Percentiles rank a stretch among this genome's conserved stretches.
Conservation (phyloP, 2,797 vertebrate species). For the Natrix natrix region DNA sequence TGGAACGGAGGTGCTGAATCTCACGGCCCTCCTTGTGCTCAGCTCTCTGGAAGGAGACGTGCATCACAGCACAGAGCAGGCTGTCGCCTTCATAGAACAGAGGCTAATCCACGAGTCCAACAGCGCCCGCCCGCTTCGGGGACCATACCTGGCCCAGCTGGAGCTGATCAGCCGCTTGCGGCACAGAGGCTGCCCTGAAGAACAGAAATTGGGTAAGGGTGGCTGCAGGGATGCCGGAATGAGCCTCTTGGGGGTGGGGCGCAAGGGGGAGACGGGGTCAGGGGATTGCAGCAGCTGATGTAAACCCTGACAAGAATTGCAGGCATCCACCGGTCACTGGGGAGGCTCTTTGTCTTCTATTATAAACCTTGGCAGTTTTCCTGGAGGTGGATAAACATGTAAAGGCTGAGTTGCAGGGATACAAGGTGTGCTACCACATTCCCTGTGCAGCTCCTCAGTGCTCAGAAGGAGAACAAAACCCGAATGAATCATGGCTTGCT, state of each 20-base stretch:
- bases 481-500: background rate
- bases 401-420: too few relatives aligned
- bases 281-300: background rate
- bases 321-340: background rate
- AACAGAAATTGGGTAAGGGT: slow-evolving; percentile 83
- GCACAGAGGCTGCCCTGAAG: slow-evolving; percentile 79
- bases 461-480: background rate
- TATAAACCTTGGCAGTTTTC: background rate
- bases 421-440: too few relatives aligned
- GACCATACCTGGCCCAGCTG: slow-evolving; percentile 88
- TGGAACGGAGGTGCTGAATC: background rate
- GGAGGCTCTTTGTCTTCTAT: background rate
- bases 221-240: fast-evolving
- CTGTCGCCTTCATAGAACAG: slow-evolving; percentile 85
- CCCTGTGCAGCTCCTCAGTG: background rate
- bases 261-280: too few relatives aligned
- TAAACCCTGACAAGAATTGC: fast-evolving
- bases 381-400: background rate
- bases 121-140: slow-evolving; percentile 83
- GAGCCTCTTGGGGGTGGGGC: background rate
- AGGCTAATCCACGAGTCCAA: slow-evolving; percentile 81
- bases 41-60: slow-evolving; percentile 91
- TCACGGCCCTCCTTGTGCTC: background rate
- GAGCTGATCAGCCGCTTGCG: slow-evolving; percentile 87
- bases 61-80: slow-evolving; percentile 82